Conservation (phyloP, 2,888 invertebrate species). For the Machimus rusticus region DNA sequence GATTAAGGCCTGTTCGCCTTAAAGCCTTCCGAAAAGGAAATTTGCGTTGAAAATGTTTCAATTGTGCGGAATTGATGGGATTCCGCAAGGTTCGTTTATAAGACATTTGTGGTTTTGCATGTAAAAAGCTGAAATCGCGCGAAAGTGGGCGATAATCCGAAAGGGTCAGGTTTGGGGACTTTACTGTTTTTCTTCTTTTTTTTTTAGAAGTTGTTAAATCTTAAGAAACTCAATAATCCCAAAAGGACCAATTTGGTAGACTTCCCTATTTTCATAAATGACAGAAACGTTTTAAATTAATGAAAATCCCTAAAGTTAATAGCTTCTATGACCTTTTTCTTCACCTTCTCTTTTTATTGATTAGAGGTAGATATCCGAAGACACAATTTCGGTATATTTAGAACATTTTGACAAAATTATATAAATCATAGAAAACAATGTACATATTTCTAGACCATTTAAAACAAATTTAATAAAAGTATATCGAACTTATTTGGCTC, state of each 20-base stretch:
- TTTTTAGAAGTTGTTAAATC: not conserved
- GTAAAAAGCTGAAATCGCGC: not conserved
- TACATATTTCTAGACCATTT: too few species aligned
- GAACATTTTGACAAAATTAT: too few species aligned
- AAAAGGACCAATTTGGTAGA: not conserved
- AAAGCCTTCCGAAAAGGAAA: not conserved
- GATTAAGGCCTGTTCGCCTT: not conserved
- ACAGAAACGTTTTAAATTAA: not conserved
- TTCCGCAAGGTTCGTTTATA: not conserved
- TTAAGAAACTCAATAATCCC: not conserved
- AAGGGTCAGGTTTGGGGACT: not conserved
- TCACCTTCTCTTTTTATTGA: not conserved
- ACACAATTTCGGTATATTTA: too few species aligned
- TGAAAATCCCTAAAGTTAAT: not conserved
- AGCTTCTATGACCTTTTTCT: not conserved
- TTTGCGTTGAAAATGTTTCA: not conserved
- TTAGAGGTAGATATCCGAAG: too few species aligned
- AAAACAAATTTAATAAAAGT: too few species aligned
- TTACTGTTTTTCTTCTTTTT: not conserved
- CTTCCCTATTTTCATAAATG: not conserved
- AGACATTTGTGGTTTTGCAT: not conserved
- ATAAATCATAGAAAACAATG: too few species aligned
- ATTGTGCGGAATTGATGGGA: not conserved
- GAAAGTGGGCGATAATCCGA: not conserved
- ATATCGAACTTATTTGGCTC: too few species aligned